Percentiles rank a stretch among this genome's conserved stretches.
These are phyloP conservation scores for Tadarida brasiliensis DNA, from an alignment of 2,797 vertebrate genomes.

Conservation along the genomic window DNA sequence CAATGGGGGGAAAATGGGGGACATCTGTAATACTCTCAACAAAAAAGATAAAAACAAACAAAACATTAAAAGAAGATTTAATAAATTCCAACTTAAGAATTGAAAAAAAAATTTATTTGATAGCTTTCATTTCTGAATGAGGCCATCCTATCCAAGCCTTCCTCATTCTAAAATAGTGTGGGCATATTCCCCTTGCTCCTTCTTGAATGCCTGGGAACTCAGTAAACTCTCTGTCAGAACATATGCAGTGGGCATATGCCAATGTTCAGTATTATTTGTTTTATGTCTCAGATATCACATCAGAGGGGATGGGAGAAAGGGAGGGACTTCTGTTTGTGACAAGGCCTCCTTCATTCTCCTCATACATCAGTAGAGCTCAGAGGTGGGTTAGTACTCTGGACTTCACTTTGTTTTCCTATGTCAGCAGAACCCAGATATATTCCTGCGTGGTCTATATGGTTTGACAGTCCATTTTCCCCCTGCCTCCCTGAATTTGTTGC, in stretches of 20 bases:
- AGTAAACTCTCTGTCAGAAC: not conserved
- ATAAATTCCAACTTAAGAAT: no score
- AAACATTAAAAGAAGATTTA: no score
- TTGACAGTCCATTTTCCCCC: not conserved
- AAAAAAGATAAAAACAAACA: no score
- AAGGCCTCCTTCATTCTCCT: not conserved
- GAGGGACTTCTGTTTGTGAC: not conserved
- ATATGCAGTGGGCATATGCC: not conserved
- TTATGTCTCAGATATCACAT: not conserved
- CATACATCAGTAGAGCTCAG: not conserved
- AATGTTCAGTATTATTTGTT: not conserved
- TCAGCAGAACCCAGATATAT: not conserved
- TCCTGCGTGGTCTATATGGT: not conserved
- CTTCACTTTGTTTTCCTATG: not conserved
- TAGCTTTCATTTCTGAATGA: slow-evolving; percentile 13
- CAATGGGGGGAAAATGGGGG: no score
- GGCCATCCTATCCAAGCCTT: not conserved
- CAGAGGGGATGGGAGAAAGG: not conserved
- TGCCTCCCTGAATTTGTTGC: not conserved
- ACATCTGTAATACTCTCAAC: no score
- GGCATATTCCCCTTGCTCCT: not conserved
- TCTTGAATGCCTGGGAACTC: not conserved
- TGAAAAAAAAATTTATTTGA: slow-evolving; percentile 14
- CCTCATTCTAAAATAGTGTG: not conserved
- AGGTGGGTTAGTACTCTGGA: not conserved